phyloP scores from a whole-genome alignment of 2,797 vertebrate genomes.

The Pseudomugil gertrudae region DNA sequence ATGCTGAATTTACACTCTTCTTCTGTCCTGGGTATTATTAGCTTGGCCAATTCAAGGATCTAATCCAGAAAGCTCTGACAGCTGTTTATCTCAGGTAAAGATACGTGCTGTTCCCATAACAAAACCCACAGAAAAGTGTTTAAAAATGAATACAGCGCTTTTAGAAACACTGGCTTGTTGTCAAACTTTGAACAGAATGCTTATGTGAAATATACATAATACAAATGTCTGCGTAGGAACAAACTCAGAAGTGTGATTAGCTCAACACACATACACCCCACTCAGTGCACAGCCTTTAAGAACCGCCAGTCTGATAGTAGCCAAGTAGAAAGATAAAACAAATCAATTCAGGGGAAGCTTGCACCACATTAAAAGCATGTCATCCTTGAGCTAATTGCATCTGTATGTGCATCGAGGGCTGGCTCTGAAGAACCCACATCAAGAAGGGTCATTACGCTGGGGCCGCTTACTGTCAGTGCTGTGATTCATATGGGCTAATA shows the following conservation, averaged over 20 bases:
- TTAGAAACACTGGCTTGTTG: not conserved
- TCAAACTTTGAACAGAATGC: not conserved
- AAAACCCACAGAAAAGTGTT: too few species aligned
- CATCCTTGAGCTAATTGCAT: slow-evolving; percentile 50
- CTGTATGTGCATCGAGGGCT: slow-evolving; percentile 35
- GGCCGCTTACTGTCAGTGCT: slow-evolving; percentile 31
- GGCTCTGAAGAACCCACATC: slow-evolving; percentile 56
- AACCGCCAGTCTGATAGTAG: slow-evolving; percentile 35
- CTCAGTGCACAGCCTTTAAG: not conserved
- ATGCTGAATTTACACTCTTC: not conserved
- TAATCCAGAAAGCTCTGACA: not conserved
- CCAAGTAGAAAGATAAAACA: slow-evolving; percentile 41
- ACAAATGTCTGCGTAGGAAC: not conserved
- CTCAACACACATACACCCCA: not conserved
- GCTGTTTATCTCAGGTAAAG: not conserved
- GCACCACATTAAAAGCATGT: slow-evolving; percentile 59
- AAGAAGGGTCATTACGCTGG: slow-evolving; percentile 48
- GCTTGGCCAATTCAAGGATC: too few species aligned
- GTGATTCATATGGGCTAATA: slow-evolving; percentile 35
- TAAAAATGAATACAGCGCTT: too few species aligned
- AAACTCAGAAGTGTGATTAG: not conserved
- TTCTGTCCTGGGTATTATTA: not conserved
- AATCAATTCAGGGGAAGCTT: slow-evolving; percentile 30
- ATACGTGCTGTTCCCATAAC: too few species aligned
- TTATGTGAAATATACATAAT: not conserved